phyloP scores from a whole-genome alignment of 2,797 vertebrate species.

The Bovichtus variegatus region DNA sequence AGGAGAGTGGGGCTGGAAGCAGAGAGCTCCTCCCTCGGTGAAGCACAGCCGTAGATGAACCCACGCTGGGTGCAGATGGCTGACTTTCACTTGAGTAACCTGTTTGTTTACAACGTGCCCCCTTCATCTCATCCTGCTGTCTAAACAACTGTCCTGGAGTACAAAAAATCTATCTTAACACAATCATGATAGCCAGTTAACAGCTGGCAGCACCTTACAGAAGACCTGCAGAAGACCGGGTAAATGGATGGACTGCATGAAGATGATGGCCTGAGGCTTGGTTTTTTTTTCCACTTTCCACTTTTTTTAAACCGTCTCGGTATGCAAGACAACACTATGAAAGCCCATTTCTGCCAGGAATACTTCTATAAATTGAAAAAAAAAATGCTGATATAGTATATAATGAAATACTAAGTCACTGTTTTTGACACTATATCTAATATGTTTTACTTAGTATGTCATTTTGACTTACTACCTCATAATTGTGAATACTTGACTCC shows the following conservation, averaged over 20 bases:
- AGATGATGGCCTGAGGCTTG: neutral
- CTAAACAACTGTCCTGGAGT: conserved; percentile 48
- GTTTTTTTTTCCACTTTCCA: neutral
- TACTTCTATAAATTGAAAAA: neutral
- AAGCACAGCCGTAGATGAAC: conserved; percentile 64
- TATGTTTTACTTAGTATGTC: neutral
- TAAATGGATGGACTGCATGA: conserved; percentile 15
- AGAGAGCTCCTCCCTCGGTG: conserved; percentile 54
- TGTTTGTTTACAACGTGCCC: conserved; percentile 48
- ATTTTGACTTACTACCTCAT: neutral
- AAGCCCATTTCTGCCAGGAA: neutral
- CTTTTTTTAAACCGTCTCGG: neutral
- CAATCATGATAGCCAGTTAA: neutral
- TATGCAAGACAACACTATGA: neutral
- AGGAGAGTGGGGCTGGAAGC: conserved; percentile 90
- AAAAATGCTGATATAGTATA: no score
- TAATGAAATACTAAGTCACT: neutral
- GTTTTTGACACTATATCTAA: neutral
- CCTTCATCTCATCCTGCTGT: conserved; percentile 49
- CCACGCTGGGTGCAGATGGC: conserved; percentile 68
- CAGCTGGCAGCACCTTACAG: conserved; percentile 27
- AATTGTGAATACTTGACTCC: neutral
- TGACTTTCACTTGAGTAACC: conserved; percentile 60
- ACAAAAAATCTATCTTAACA: conserved; percentile 12
- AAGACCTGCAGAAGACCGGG: conserved; percentile 15